phyloP scores from a whole-genome alignment of 2,888 invertebrate species.

The Caenorhabditis japonica region DNA sequence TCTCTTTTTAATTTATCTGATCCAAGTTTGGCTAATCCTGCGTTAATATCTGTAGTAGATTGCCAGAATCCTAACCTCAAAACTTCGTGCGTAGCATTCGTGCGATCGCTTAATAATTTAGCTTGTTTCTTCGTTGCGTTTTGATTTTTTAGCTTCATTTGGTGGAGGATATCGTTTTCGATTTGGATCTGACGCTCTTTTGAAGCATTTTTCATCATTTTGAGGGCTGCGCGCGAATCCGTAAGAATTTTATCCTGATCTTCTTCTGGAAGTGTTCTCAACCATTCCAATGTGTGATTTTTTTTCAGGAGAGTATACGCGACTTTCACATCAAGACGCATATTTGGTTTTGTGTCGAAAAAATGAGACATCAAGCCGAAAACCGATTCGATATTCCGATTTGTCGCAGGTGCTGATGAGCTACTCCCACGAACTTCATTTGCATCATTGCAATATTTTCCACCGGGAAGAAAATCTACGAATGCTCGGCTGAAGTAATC shows the following conservation, averaged over 20 bases:
- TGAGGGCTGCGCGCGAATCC: not conserved
- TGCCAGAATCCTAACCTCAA: no score
- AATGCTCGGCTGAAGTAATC: conserved; percentile 1
- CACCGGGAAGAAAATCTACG: conserved; percentile 8
- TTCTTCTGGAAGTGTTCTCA: not conserved
- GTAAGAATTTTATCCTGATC: not conserved
- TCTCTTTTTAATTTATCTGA: no score
- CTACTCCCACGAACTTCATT: not conserved
- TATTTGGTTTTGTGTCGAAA: conserved; percentile 10
- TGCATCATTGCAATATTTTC: not conserved
- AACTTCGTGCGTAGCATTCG: no score
- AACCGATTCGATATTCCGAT: conserved; percentile 2
- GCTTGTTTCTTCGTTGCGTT: no score
- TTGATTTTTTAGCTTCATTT: no score
- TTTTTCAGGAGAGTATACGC: conserved; percentile 5
- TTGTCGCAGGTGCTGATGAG: conserved; percentile 2
- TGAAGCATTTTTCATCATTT: not conserved
- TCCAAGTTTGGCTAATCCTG: no score
- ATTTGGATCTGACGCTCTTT: not conserved
- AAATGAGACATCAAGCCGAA: conserved; percentile 11
- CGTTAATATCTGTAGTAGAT: no score
- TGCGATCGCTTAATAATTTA: no score
- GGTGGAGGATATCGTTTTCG: not conserved
- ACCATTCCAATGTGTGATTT: conserved; percentile 16
- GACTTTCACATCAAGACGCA: conserved; percentile 6